Percentiles rank a stretch among this genome's conserved stretches.
phyloP scores from a whole-genome alignment of 2,888 invertebrate species.

The Agriopis aurantiaria region DNA sequence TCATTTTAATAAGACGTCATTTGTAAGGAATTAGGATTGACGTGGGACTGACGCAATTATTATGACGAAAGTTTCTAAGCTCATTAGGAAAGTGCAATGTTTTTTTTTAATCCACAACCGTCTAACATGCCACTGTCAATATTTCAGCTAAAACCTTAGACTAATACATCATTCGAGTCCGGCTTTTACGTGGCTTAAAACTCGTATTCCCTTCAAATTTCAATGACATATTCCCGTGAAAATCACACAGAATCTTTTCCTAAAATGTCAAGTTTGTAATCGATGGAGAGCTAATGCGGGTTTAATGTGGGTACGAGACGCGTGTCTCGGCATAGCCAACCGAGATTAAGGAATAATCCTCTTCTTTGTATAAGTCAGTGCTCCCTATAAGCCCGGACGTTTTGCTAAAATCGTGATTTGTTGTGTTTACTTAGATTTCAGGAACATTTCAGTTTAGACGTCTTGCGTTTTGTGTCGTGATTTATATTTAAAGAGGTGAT shows the following conservation, averaged over 20 bases:
- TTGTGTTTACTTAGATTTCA: conserved; percentile 50
- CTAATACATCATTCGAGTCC: conserved; percentile 23
- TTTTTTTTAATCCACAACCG: no score
- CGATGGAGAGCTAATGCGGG: conserved; percentile 78
- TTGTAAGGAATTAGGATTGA: no score
- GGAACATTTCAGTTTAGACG: conserved; percentile 14
- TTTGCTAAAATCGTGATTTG: conserved; percentile 68
- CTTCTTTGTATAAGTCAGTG: conserved; percentile 75
- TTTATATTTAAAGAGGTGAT: conserved; percentile 2
- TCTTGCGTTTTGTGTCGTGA: conserved; percentile 1
- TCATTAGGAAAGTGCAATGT: no score
- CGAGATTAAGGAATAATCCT: conserved; percentile 78
- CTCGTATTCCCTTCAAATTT: conserved; percentile 11
- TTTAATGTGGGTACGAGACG: conserved; percentile 74
- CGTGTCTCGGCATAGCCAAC: conserved; percentile 74
- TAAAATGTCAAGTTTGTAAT: conserved; percentile 65
- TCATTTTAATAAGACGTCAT: no score
- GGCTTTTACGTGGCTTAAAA: conserved; percentile 10
- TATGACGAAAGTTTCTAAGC: no score
- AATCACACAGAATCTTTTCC: conserved; percentile 33
- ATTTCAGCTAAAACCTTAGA: conserved; percentile 1
- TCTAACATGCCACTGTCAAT: not conserved
- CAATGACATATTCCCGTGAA: conserved; percentile 31
- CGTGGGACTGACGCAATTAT: no score
- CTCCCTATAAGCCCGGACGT: conserved; percentile 60